Evolutionary conservation across 2,797 vertebrate species (phyloP).

Genomic region (Epinephelus coioides): DNA sequence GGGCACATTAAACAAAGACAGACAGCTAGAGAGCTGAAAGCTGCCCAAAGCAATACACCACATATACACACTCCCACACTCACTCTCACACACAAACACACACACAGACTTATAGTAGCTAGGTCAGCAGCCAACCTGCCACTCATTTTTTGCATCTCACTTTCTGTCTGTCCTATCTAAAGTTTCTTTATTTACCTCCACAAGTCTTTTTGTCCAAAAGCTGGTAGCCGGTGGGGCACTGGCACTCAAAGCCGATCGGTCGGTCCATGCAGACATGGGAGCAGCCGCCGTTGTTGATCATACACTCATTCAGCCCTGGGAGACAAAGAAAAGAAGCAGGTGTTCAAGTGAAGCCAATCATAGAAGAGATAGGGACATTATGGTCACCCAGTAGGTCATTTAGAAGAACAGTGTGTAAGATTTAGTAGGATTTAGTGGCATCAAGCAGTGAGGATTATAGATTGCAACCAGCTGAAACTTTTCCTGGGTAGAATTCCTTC

Average conservation of each 20-base stretch:
- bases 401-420: no score
- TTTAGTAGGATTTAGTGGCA: no score
- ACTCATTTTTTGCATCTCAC: constrained; percentile 11
- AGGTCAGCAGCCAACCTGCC: constrained; percentile 24
- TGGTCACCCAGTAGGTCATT: not conserved
- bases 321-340: constrained; percentile 45
- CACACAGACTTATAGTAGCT: not conserved
- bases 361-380: not conserved
- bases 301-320: constrained; percentile 94
- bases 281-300: constrained; percentile 95
- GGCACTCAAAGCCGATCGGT: constrained; percentile 95
- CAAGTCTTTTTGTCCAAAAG: constrained; percentile 98
- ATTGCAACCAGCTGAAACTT: no score
- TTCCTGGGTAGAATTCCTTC: no score
- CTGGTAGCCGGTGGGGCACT: constrained; percentile 94
- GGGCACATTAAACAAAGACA: constrained; percentile 33
- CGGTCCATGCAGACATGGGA: constrained; percentile 96
- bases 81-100: constrained; percentile 1
- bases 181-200: constrained; percentile 89
- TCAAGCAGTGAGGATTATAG: no score
- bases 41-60: constrained; percentile 38
- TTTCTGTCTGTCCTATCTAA: constrained; percentile 13
- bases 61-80: constrained; percentile 6
- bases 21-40: constrained; percentile 41
- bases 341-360: constrained; percentile 32